Conservation (phyloP, 2,113 vertebrate species). For the Brachirus orientalis region DNA sequence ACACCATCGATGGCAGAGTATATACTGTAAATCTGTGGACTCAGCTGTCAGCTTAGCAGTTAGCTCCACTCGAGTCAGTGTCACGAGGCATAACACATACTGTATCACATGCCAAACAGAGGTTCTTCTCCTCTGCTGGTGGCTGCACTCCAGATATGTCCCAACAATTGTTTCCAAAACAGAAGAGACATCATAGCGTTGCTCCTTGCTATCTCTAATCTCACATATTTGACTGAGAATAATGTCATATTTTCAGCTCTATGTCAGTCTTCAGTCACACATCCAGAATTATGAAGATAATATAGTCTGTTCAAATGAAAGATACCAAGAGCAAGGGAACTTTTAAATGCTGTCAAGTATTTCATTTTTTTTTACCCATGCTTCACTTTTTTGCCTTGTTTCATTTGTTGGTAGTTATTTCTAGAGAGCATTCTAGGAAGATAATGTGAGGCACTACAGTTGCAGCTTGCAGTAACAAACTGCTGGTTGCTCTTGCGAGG, state of each 20-base stretch:
- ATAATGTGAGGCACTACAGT: constrained; percentile 19
- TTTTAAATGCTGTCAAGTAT: constrained; percentile 16
- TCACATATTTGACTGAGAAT: constrained; percentile 13
- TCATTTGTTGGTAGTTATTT: constrained; percentile 14
- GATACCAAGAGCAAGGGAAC: constrained; percentile 15
- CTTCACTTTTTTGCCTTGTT: background rate
- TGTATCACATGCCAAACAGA: constrained; percentile 38
- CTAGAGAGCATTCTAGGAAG: background rate
- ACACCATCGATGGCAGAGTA: too few relatives aligned
- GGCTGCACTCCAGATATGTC: too few relatives aligned
- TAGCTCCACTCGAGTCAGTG: too few relatives aligned
- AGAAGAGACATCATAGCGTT: background rate
- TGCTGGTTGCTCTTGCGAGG: constrained; percentile 14
- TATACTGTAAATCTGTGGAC: too few relatives aligned
- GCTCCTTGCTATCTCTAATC: constrained; percentile 5
- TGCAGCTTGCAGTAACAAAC: constrained; percentile 1
- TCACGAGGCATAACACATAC: too few relatives aligned
- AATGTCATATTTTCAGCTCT: constrained; percentile 14
- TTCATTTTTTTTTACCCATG: constrained; percentile 2
- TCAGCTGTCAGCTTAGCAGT: too few relatives aligned
- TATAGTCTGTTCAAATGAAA: constrained; percentile 8
- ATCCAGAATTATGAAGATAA: constrained; percentile 7
- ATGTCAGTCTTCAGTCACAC: constrained; percentile 24
- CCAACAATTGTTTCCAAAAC: too few relatives aligned
- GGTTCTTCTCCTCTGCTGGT: constrained; percentile 22